A percentile compares a stretch with the other conserved stretches of the same genome.
phyloP scores from a whole-genome alignment of 2,888 invertebrate genomes.

The Onthophagus sagittarius region DNA sequence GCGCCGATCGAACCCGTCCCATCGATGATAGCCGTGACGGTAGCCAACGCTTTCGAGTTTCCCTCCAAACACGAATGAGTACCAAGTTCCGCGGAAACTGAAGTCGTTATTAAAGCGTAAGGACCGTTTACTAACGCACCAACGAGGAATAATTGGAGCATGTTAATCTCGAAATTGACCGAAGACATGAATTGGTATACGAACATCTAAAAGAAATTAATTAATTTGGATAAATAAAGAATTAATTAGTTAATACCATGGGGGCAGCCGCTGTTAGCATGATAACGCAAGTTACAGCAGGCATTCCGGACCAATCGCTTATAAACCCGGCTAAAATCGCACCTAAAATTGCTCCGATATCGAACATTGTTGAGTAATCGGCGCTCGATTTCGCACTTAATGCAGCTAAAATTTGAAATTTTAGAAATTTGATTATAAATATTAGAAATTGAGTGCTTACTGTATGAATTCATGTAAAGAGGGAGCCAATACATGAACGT shows the following conservation, averaged over 20 bases:
- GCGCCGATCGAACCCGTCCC: slow-evolving; percentile 94
- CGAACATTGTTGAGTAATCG: slow-evolving; percentile 76
- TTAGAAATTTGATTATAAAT: no score
- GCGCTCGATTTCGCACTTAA: slow-evolving; percentile 68
- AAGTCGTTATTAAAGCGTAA: slow-evolving; percentile 93
- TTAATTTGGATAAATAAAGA: no score
- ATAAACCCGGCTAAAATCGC: slow-evolving; percentile 84
- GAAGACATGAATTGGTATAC: slow-evolving; percentile 74
- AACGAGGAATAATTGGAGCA: slow-evolving; percentile 65
- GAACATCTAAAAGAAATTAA: slow-evolving; percentile 60
- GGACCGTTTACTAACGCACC: slow-evolving; percentile 93
- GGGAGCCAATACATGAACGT: slow-evolving; percentile 98
- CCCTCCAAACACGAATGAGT: slow-evolving; percentile 81
- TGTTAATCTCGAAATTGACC: slow-evolving; percentile 57
- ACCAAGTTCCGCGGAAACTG: slow-evolving; percentile 92
- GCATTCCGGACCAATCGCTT: slow-evolving; percentile 78
- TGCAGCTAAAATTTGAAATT: slow-evolving; percentile 59
- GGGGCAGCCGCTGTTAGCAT: slow-evolving; percentile 82
- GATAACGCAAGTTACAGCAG: slow-evolving; percentile 79
- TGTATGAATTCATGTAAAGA: slow-evolving; percentile 76
- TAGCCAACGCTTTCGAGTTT: slow-evolving; percentile 85
- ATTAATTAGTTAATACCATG: slow-evolving; percentile 54
- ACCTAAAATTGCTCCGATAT: slow-evolving; percentile 87
- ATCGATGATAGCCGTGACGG: slow-evolving; percentile 97
- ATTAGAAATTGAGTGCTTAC: slow-evolving; percentile 59